These are phyloP conservation scores for Tangara arthus DNA, from an alignment of 2,797 vertebrate species.

Conservation along the genomic window DNA sequence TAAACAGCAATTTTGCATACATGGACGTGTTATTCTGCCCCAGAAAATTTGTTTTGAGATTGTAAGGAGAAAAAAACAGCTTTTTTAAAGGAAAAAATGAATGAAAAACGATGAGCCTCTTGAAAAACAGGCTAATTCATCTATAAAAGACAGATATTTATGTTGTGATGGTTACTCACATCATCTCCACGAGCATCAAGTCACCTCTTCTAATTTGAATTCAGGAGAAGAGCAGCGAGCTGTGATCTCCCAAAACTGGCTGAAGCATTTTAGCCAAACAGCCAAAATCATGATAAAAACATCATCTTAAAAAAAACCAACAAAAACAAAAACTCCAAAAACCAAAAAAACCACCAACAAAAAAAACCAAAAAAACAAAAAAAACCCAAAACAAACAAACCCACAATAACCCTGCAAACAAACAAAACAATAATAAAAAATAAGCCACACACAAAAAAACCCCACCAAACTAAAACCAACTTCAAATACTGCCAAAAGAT, in stretches of 20 bases:
- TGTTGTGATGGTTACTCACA: neutral
- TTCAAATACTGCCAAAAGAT: neutral
- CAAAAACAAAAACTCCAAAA: neutral
- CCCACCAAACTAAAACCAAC: neutral
- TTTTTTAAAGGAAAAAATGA: neutral
- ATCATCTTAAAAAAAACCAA: neutral
- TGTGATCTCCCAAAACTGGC: neutral
- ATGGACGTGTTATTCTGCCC: neutral
- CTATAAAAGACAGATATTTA: neutral
- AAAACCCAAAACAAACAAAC: neutral
- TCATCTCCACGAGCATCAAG: neutral
- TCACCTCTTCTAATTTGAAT: neutral
- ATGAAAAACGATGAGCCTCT: neutral
- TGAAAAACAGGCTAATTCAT: neutral
- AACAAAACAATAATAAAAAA: no score
- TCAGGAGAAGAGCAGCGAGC: neutral
- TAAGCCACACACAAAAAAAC: accelerated
- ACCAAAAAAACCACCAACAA: neutral
- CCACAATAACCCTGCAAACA: neutral
- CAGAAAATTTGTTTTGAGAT: neutral
- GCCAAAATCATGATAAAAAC: neutral
- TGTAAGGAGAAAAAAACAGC: neutral
- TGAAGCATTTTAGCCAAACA: neutral
- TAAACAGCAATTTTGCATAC: neutral
- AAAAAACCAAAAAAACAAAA: no score